phyloP scores from a whole-genome alignment of 2,888 invertebrate species.

The Pachydiplax longipennis region DNA sequence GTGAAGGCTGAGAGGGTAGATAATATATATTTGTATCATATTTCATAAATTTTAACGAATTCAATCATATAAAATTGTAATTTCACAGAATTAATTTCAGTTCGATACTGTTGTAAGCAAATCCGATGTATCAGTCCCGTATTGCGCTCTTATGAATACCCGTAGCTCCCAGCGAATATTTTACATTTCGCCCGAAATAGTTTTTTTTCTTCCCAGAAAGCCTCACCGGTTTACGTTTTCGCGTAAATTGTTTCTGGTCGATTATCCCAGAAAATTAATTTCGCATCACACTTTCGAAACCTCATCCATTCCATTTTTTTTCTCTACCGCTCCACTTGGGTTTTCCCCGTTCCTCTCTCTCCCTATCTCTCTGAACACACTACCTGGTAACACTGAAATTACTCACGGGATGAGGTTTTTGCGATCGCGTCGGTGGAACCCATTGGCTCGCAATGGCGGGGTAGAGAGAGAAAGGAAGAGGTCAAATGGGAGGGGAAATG shows the following conservation, averaged over 20 bases:
- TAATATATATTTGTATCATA: no score
- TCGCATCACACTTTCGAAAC: neutral
- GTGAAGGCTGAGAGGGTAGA: no score
- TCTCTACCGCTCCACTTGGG: conserved; percentile 14
- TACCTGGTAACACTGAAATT: neutral
- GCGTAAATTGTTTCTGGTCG: neutral
- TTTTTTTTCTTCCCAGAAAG: no score
- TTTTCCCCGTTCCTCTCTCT: neutral
- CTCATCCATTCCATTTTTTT: neutral
- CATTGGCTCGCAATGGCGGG: neutral
- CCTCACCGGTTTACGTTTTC: neutral
- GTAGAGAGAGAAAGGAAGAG: neutral
- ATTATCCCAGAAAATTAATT: neutral
- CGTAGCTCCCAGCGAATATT: no score
- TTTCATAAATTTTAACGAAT: no score
- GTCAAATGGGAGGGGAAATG: neutral
- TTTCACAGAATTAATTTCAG: no score
- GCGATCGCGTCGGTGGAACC: neutral
- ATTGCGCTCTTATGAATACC: no score
- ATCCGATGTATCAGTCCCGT: no score
- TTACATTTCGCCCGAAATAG: no score
- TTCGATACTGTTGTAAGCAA: no score
- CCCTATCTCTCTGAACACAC: neutral
- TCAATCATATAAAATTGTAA: no score
- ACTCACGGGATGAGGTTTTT: neutral